Evolutionary conservation across 2,888 invertebrate genomes (phyloP).

Genomic region (Nephrotoma appendiculata): DNA sequence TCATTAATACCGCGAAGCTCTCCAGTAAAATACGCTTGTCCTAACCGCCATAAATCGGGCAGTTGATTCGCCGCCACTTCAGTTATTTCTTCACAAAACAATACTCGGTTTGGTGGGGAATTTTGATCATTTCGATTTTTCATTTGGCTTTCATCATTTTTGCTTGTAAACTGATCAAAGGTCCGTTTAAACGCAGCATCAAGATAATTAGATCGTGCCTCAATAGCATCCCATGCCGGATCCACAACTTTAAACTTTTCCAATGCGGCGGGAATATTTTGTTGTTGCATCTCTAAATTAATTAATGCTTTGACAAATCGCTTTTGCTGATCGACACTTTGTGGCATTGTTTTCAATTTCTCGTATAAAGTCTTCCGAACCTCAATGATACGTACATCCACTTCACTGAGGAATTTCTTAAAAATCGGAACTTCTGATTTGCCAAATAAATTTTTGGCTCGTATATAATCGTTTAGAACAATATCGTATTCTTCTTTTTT

Average conservation of each 20-base stretch:
- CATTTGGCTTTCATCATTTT: conserved; percentile 21
- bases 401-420: conserved; percentile 76
- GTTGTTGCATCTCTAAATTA: conserved; percentile 48
- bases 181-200: conserved; percentile 28
- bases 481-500: conserved; percentile 90
- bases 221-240: conserved; percentile 93
- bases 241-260: conserved; percentile 46
- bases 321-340: conserved; percentile 87
- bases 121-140: conserved; percentile 22
- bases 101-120: conserved; percentile 46
- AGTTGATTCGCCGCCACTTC: conserved; percentile 60
- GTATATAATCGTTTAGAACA: conserved; percentile 92
- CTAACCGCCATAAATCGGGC: conserved; percentile 90
- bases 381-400: conserved; percentile 72
- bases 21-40: conserved; percentile 85
- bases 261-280: conserved; percentile 22
- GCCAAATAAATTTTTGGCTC: conserved; percentile 90
- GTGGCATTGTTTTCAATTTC: conserved; percentile 80
- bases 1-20: conserved; percentile 64
- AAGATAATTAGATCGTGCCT: conserved; percentile 67
- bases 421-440: conserved; percentile 84
- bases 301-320: conserved; percentile 71
- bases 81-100: conserved; percentile 67
- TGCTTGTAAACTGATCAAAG: conserved; percentile 27
- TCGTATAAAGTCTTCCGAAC: conserved; percentile 67